Percentiles rank a stretch among this genome's conserved stretches.
phyloP scores from a whole-genome alignment of 2,113 vertebrate genomes.

The Fregata magnificens region DNA sequence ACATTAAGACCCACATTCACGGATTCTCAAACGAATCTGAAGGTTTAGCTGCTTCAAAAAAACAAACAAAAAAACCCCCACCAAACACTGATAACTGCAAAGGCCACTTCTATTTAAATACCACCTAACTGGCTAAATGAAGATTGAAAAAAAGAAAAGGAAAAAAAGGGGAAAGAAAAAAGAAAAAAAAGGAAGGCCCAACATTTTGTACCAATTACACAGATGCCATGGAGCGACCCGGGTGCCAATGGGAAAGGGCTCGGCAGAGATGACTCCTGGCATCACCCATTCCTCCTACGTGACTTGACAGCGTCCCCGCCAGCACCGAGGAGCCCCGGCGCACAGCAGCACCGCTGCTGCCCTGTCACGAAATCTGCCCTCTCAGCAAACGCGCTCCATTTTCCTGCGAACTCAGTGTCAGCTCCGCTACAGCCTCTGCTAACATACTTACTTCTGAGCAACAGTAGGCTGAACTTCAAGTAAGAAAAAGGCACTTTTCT shows the following conservation, averaged over 20 bases:
- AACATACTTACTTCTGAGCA: background rate
- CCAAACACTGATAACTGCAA: background rate
- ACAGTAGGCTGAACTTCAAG: background rate
- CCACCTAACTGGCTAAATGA: background rate
- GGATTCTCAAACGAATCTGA: background rate
- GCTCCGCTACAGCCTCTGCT: constrained; percentile 31
- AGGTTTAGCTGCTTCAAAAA: background rate
- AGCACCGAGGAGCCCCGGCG: background rate
- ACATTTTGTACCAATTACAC: constrained; percentile 4
- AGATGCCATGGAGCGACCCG: background rate
- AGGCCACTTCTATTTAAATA: background rate
- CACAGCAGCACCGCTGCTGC: constrained; percentile 44
- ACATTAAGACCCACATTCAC: background rate
- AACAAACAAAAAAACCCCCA: too few species aligned
- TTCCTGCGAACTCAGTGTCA: constrained; percentile 38
- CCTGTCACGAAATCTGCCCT: constrained; percentile 49
- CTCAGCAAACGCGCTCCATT: constrained; percentile 63
- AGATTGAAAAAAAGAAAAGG: background rate
- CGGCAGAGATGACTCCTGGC: background rate
- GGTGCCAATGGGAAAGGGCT: constrained; percentile 25
- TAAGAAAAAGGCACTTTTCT: background rate
- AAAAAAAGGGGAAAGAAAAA: too few species aligned
- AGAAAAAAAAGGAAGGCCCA: background rate
- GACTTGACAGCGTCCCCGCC: constrained; percentile 12
- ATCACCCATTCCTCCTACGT: constrained; percentile 16